Conservation (phyloP, 2,113 vertebrate genomes). For the Amblyopsis rosae region DNA sequence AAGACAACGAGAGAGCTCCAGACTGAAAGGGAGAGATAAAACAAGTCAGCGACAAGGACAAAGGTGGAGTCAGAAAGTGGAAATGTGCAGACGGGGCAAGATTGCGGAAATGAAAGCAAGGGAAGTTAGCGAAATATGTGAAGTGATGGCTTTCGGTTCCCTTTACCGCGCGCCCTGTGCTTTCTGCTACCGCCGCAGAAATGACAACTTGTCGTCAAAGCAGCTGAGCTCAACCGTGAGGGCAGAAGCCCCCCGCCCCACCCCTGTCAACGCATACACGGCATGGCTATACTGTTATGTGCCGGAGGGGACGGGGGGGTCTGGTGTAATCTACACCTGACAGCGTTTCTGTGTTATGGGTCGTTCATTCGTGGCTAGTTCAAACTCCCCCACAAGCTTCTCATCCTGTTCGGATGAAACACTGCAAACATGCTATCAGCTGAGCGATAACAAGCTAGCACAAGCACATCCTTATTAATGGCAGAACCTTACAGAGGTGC, state of each 20-base stretch:
- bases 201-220: slow-evolving; percentile 27
- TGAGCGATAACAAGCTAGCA: no score
- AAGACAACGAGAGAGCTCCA: not conserved
- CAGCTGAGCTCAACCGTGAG: slow-evolving; percentile 15
- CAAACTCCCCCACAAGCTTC: slow-evolving; percentile 5
- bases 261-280: not conserved
- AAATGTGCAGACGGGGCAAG: slow-evolving; percentile 24
- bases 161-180: not conserved
- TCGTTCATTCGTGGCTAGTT: not conserved
- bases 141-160: slow-evolving; percentile 38
- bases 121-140: slow-evolving; percentile 20
- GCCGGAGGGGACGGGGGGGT: not conserved
- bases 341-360: not conserved
- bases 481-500: no score
- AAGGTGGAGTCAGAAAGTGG: slow-evolving; percentile 23
- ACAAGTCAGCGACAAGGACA: slow-evolving; percentile 48
- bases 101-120: slow-evolving; percentile 19
- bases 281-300: no score
- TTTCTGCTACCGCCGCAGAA: slow-evolving; percentile 27
- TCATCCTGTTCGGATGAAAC: no score
- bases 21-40: slow-evolving; percentile 28
- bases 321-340: not conserved
- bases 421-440: no score
- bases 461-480: no score
- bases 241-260: slow-evolving; percentile 1